These are phyloP conservation scores for Atta texana DNA, from an alignment of 1,140 invertebrate genomes.

Conservation along the genomic window DNA sequence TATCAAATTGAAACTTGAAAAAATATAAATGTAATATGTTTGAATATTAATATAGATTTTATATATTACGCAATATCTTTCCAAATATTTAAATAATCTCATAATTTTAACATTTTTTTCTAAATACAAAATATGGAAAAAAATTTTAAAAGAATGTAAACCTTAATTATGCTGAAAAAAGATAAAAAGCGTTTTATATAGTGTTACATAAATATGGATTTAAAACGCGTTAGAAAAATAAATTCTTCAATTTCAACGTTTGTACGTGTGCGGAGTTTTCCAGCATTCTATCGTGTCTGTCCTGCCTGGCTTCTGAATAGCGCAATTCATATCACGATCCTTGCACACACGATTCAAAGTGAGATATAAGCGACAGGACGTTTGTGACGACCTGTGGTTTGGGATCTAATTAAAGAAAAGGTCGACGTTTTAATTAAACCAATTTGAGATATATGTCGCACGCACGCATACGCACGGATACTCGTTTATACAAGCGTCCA, in stretches of 20 bases:
- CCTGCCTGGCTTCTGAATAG: not conserved
- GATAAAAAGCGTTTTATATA: not conserved
- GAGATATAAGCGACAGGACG: conserved; percentile 4
- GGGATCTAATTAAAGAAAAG: conserved; percentile 65
- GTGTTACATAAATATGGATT: not conserved
- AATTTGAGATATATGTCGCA: conserved; percentile 44
- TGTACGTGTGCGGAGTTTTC: not conserved
- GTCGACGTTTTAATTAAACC: conserved; percentile 70
- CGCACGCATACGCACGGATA: conserved; percentile 38
- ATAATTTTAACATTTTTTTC: not conserved
- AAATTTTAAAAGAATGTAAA: not conserved
- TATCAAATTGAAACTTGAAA: not conserved
- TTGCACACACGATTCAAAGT: conserved; percentile 15
- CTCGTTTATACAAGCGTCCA: not conserved
- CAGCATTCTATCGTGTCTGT: not conserved
- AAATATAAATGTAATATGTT: not conserved
- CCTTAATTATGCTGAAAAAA: not conserved
- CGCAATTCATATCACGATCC: conserved; percentile 30
- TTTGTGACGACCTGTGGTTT: conserved; percentile 39
- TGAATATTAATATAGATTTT: not conserved
- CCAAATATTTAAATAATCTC: not conserved
- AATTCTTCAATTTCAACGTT: not conserved
- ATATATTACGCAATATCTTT: not conserved
- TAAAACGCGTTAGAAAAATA: not conserved
- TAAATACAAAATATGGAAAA: not conserved